Conservation (phyloP, 2,888 invertebrate genomes). For the Celastrina argiolus region DNA sequence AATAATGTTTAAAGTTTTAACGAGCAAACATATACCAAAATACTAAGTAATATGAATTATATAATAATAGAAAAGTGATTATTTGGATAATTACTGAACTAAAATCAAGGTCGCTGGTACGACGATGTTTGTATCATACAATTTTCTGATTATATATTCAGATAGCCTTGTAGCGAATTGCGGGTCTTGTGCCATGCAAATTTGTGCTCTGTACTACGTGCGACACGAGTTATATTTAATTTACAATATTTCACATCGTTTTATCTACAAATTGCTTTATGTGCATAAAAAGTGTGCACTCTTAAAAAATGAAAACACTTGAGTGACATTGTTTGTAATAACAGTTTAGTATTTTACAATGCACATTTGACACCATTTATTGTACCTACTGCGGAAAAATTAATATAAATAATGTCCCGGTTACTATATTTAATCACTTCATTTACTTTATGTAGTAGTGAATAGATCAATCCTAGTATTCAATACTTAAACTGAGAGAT, state of each 20-base stretch:
- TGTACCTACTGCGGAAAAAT: too few relatives aligned
- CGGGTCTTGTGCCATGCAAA: conserved; percentile 27
- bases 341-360: neutral
- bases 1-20: too few relatives aligned
- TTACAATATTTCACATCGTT: neutral
- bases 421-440: too few relatives aligned
- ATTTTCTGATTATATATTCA: conserved; percentile 48
- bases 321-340: neutral
- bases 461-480: too few relatives aligned
- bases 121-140: conserved; percentile 48
- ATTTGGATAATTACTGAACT: conserved; percentile 26
- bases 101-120: conserved; percentile 37
- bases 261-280: neutral
- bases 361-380: neutral
- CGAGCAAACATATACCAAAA: too few relatives aligned
- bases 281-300: conserved; percentile 5
- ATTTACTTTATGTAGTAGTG: too few relatives aligned
- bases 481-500: too few relatives aligned
- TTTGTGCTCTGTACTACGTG: conserved; percentile 23
- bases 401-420: too few relatives aligned
- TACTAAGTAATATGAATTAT: neutral
- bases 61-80: neutral
- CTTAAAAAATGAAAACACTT: conserved; percentile 10
- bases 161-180: conserved; percentile 37
- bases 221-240: conserved; percentile 26